Evolutionary conservation across 2,888 invertebrate species (phyloP).

Genomic region (Drosophila affinis): DNA sequence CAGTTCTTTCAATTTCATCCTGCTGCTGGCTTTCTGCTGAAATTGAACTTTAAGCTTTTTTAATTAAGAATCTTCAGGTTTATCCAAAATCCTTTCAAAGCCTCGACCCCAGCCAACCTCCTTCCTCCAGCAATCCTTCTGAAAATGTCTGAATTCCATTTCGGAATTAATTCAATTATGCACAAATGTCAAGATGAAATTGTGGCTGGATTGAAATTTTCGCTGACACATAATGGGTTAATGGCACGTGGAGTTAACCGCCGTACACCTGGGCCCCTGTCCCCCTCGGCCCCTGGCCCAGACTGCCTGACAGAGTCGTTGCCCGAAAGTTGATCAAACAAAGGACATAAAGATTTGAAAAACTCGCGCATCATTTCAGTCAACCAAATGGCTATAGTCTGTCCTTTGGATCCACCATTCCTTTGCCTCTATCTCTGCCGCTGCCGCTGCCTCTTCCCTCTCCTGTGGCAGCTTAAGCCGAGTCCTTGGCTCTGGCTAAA

Average conservation of each 20-base stretch:
- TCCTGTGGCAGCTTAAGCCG: conserved; percentile 7
- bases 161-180: conserved; percentile 71
- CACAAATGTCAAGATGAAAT: conserved; percentile 51
- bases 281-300: neutral
- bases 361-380: conserved; percentile 57
- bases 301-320: conserved; percentile 1
- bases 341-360: conserved; percentile 59
- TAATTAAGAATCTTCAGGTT: conserved; percentile 21
- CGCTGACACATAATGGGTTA: conserved; percentile 59
- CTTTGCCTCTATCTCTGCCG: conserved; percentile 1
- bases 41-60: neutral
- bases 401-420: conserved; percentile 1
- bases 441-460: neutral
- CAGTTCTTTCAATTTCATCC: too few species aligned
- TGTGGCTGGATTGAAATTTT: conserved; percentile 59
- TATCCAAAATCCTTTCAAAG: conserved; percentile 19
- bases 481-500: conserved; percentile 53
- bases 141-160: conserved; percentile 41
- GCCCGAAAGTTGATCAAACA: conserved; percentile 62
- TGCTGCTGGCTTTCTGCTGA: too few species aligned
- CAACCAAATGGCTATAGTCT: conserved; percentile 52
- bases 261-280: conserved; percentile 5
- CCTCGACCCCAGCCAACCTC: neutral
- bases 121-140: neutral
- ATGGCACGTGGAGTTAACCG: conserved; percentile 42